Evolutionary conservation across 1,140 invertebrate species (phyloP), one percentile per base, ranked within the genome.

Genomic region (Colletes latitarsis): DNA sequence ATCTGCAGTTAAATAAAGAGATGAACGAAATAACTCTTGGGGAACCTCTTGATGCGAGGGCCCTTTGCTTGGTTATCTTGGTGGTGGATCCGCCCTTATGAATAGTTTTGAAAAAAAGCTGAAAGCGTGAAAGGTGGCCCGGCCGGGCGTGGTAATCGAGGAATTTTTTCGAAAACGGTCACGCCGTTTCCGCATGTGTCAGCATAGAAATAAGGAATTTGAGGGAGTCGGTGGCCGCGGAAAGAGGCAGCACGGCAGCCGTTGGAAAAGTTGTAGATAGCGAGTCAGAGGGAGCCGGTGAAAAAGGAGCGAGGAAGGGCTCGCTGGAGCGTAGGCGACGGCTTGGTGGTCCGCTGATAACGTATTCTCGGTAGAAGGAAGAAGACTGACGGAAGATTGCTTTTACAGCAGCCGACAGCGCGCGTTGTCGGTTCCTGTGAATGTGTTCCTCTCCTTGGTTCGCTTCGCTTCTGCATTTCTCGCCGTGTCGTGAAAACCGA

Each of bases 371-470:
- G 89, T 90, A 87, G 85, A 87, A 89, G 85, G 84, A 91, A 68
- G 75, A 82, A 78, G 86, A 89, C 89, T 85, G 88, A 88, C 88
- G 87, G 86, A 92, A 92, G 90, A 91, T 92, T 92, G 89, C 90
- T 92, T 92, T 92, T 89, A 88, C 88, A 88, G 86, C 78, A 53
- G 76, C 84, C 81, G 84, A 77, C 85, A 84, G 57, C 68, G 63
- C 69, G 67, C 77, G 87, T 82, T 89, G 82, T 84, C 81, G 80
- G 83, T 89, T 74, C 58, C 81, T 87, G 81, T 88, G 85, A 90
- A 89, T 85, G 84, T 87, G 83, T 77, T 84, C 81, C 74, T 78
- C 67, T 73, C 46, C 46, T 58, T 62, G 69, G 71, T 52, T 64
- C 83, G 73, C 49, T 12, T 39, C n/a, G 66, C 57, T 62, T 76